Evolutionary conservation across 2,113 vertebrate species (phyloP).

Genomic region (Chaetorhynchus papuensis): DNA sequence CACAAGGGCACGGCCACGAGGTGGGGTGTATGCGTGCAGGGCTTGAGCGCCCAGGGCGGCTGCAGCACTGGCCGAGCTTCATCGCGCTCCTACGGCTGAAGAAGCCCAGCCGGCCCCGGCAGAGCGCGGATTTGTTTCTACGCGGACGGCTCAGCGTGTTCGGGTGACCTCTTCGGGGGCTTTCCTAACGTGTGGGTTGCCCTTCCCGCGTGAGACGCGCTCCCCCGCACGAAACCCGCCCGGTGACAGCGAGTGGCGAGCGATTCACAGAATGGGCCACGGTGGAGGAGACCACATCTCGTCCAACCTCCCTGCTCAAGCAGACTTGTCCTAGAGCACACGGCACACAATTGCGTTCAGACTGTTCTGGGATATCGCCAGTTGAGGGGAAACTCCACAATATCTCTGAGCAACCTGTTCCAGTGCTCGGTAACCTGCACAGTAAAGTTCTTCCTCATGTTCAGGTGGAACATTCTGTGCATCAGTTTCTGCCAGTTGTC

Average conservation of each 20-base stretch:
- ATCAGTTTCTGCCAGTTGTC: background rate
- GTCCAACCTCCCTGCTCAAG: background rate
- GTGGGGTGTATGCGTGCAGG: accelerated
- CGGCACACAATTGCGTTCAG: no score
- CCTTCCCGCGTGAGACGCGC: no score
- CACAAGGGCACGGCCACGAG: no score
- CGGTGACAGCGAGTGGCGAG: no score
- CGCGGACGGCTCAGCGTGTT: background rate
- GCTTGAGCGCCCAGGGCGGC: background rate
- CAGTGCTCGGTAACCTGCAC: background rate
- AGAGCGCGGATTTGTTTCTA: background rate
- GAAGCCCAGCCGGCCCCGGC: no score
- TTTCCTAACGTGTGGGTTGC: background rate
- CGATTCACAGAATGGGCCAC: no score
- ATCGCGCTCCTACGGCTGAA: background rate
- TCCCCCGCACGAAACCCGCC: background rate
- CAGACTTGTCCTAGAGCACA: background rate
- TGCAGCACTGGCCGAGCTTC: no score
- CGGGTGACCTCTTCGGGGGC: no score
- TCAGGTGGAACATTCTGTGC: background rate
- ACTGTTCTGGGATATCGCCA: background rate
- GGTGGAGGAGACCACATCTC: background rate
- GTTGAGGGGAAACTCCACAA: background rate
- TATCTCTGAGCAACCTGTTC: background rate
- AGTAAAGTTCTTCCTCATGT: background rate